Base-by-base conservation (phyloP, 2,888 invertebrate species). In the Acanthopleura granulata region DNA sequence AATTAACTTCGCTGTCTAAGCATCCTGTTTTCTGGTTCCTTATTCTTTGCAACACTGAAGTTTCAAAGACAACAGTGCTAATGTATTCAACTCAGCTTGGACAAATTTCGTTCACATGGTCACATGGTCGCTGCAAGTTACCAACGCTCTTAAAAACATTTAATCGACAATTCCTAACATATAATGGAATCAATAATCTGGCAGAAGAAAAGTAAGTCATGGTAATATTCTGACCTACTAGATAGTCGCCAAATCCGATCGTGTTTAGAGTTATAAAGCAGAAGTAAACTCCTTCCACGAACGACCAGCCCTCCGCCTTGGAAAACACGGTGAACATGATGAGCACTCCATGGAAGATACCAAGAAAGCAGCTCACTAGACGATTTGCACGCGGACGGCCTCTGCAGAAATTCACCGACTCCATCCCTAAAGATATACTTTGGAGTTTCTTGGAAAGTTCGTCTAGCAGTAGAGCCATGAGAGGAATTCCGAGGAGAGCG, bases 401-500 rank as follows among this genome's bases (percentile, higher is more conserved):
- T 30, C 85, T 84, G 76, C 86, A 86, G 25, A 85, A 74, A 50
- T 84, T 84, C 29, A 84, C 78, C 61, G 79, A 80, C 78, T 82
- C 83, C 50, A 87, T 83, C 69, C 78, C 79, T 27, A 80, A 78
- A 40, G 82, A 81, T 16, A 84, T 76, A 29, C 77, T 72, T 18
- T 81, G 82, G 69, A 86, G 80, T 49, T 83, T 79, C 70, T 86
- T 84, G 0, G 86, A 86, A 4, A 87, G 81, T 16, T 82, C 85
- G 25, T 82, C 81, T 62, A 87, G 78, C 75, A 87, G 79, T 49
- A 87, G 75, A 75, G 86, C 79, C 49, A 85, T 87, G 11, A 86
- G 76, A 0, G 87, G 87, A 69, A 87, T 87, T n/a, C 87, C 87
- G 49, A 87, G 78, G 27, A 87, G 62, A 9, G 87, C 86, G 77